phyloP scores from a whole-genome alignment of 2,113 vertebrate genomes.

The Speoplatyrhinus poulsoni region DNA sequence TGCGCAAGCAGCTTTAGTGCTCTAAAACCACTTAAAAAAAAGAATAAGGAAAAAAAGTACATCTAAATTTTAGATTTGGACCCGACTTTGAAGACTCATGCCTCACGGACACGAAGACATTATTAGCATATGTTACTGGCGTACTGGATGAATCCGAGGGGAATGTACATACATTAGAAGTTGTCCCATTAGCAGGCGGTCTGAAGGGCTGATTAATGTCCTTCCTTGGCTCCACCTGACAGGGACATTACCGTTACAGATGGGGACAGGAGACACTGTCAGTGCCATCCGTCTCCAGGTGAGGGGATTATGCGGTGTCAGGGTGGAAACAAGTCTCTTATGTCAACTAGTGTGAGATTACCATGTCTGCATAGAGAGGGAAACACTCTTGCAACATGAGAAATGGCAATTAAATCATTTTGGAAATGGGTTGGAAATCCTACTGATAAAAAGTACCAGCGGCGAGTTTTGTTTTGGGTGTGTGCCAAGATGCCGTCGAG shows the following conservation, averaged over 20 bases:
- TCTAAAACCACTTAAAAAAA: slow-evolving; percentile 19
- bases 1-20: slow-evolving; percentile 22
- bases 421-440: slow-evolving; percentile 46
- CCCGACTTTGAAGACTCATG: slow-evolving; percentile 64
- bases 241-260: slow-evolving; percentile 74
- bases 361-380: slow-evolving; percentile 52
- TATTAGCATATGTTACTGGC: slow-evolving; percentile 70
- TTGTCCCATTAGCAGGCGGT: slow-evolving; percentile 62
- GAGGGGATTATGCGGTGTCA: slow-evolving; percentile 46
- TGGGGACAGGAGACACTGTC: slow-evolving; percentile 73
- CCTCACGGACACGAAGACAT: slow-evolving; percentile 42
- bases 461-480: slow-evolving; percentile 52
- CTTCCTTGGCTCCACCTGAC: slow-evolving; percentile 67
- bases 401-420: slow-evolving; percentile 60
- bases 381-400: slow-evolving; percentile 53
- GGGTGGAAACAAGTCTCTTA: slow-evolving; percentile 26
- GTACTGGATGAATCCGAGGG: slow-evolving; percentile 38
- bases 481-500: slow-evolving; percentile 46
- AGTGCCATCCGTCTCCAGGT: slow-evolving; percentile 64
- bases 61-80: slow-evolving; percentile 59
- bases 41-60: slow-evolving; percentile 34
- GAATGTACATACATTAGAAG: slow-evolving; percentile 70
- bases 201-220: slow-evolving; percentile 67
- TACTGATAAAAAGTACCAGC: slow-evolving; percentile 53
- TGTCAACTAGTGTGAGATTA: slow-evolving; percentile 51